These are phyloP conservation scores for Pyrgus malvae DNA, from an alignment of 2,888 invertebrate species.

Conservation along the genomic window DNA sequence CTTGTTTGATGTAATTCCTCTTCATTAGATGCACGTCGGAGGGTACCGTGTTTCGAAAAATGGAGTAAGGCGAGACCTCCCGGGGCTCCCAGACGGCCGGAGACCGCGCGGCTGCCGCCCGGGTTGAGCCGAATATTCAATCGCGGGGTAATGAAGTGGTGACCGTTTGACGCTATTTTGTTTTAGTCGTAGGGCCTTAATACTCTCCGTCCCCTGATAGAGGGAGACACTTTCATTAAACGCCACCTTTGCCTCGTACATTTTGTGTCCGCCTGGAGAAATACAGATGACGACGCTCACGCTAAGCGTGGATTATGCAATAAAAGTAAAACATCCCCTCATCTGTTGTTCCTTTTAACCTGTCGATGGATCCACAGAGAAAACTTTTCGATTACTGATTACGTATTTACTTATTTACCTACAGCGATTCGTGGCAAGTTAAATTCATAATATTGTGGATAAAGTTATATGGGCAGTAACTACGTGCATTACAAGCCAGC, in stretches of 20 bases:
- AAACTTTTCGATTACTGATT: too few relatives aligned
- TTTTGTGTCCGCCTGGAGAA: neutral
- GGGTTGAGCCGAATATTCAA: constrained; percentile 14
- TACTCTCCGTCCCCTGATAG: neutral
- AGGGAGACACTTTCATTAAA: constrained; percentile 2
- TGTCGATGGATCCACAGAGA: too few relatives aligned
- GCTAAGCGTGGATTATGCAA: neutral
- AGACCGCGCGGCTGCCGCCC: neutral
- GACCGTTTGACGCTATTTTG: constrained; percentile 9
- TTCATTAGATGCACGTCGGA: constrained; percentile 21
- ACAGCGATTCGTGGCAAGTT: neutral
- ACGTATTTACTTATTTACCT: too few relatives aligned
- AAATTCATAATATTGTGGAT: neutral
- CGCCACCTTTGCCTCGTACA: constrained; percentile 1
- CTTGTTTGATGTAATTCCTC: constrained; percentile 26
- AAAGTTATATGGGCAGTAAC: too few relatives aligned
- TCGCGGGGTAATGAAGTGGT: constrained; percentile 18
- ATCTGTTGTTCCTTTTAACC: neutral
- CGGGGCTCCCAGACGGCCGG: constrained; percentile 16
- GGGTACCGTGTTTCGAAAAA: constrained; percentile 23
- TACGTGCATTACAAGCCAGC: neutral
- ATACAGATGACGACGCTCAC: neutral
- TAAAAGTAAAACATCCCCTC: neutral
- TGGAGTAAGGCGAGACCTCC: neutral
- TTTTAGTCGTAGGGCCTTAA: constrained; percentile 2